Evolutionary conservation across 2,797 vertebrate species (phyloP), one percentile per base, ranked within the genome.

Genomic region (Allobates femoralis): DNA sequence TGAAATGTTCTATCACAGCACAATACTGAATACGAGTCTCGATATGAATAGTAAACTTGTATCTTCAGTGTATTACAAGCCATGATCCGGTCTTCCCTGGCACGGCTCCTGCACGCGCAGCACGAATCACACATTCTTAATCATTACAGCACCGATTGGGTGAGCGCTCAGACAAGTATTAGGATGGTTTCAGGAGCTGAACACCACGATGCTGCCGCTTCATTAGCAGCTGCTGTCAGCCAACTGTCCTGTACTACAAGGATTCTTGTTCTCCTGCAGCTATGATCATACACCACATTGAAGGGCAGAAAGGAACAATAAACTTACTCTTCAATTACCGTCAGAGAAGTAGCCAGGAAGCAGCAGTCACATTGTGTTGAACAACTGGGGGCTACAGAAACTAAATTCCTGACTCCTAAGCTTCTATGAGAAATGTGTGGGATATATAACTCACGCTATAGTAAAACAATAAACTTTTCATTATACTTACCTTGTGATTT

Each of bases 161-260:
- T 71, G 76, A 71, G 71, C 30, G 64, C 60, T 58, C 51, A 69
- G 62, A 85, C 73, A 28, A 71, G 21, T 64, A 85, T 46, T 79
- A 79, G 56, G 79, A 71, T 71, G 34, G 73, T 66, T 58, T 55
- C 46, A 30, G 50, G 32, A 26, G 55, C 73, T 67, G 73, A 64
- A 55, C 74, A 53, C 62, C 46, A 37, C 67, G 60, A 66, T 51
- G 32, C 50, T 64, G 30, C 28, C 46, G 85, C 67, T 74, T 81
- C 67, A 86, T 86, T 86, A 86, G 6, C 41, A 55, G 28, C 73
- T 78, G 46, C 60, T 79, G 62, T 79, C 75, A 66, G 83, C 23
- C 75, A 41, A 67, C 23, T 28, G 73, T 67, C 58, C 74, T 28
- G 34, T 81, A 55, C 37, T 66, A 64, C 76, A 58, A 73, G 51